Percentiles rank a stretch among this genome's conserved stretches.
These are phyloP conservation scores for Scortum barcoo DNA, from an alignment of 2,113 vertebrate genomes.

Conservation along the genomic window DNA sequence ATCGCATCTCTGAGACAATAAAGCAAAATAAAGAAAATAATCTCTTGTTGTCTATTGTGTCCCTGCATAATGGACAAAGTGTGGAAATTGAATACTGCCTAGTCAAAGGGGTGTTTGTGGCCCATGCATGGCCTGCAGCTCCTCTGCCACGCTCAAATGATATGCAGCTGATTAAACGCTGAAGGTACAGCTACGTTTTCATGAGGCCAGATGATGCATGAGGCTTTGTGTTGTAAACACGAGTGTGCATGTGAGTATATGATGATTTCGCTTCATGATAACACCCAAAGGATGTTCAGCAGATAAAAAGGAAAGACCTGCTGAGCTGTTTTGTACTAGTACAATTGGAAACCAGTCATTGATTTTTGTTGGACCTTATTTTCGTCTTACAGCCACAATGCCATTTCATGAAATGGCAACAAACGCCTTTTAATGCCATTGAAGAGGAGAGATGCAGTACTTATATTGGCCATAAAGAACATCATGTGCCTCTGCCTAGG, in stretches of 20 bases:
- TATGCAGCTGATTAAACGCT: slow-evolving; percentile 35
- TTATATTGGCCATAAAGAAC: slow-evolving; percentile 48
- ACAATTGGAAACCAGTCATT: slow-evolving; percentile 29
- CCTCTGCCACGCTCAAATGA: background rate
- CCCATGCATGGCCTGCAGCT: background rate
- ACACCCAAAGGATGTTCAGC: background rate
- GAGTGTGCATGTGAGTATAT: background rate
- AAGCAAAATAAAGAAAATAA: slow-evolving; percentile 27
- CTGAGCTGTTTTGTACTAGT: background rate
- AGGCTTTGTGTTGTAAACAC: slow-evolving; percentile 29
- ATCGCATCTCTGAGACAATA: slow-evolving; percentile 7
- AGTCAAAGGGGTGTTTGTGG: slow-evolving; percentile 23
- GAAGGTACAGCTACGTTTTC: background rate
- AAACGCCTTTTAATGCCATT: slow-evolving; percentile 46
- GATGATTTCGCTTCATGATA: slow-evolving; percentile 40
- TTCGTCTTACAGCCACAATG: slow-evolving; percentile 23
- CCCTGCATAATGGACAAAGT: slow-evolving; percentile 41
- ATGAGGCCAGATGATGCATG: slow-evolving; percentile 8
- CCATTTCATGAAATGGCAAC: slow-evolving; percentile 43
- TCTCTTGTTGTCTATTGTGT: slow-evolving; percentile 38
- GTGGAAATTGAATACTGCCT: slow-evolving; percentile 37
- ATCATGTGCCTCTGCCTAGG: slow-evolving; percentile 19
- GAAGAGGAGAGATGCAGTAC: slow-evolving; percentile 15
- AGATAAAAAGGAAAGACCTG: slow-evolving; percentile 16
- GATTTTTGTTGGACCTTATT: slow-evolving; percentile 46